Evolutionary conservation across 1,140 invertebrate genomes (phyloP).

Genomic region (Drosophila subpulchrella): DNA sequence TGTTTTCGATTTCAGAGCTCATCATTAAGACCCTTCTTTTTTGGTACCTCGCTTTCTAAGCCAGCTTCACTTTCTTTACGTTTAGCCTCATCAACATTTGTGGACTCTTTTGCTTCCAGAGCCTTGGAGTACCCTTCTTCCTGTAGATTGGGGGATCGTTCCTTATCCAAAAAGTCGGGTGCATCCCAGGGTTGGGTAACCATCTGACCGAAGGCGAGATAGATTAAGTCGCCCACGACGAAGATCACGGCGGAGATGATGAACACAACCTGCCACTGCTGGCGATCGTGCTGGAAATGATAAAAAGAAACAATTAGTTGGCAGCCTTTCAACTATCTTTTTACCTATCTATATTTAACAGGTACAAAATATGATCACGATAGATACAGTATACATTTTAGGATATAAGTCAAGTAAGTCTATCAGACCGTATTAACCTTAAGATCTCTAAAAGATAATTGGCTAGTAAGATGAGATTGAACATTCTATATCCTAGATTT

Average conservation of each 20-base stretch:
- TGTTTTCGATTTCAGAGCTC: conserved; percentile 12
- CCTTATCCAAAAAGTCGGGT: conserved; percentile 50
- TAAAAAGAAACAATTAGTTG: conserved; percentile 6
- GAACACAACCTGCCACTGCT: conserved; percentile 91
- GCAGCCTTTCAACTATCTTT: too few relatives aligned
- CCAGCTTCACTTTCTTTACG: conserved; percentile 12
- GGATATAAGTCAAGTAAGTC: too few relatives aligned
- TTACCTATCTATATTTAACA: too few relatives aligned
- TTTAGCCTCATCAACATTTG: conserved; percentile 1
- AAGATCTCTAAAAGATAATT: too few relatives aligned
- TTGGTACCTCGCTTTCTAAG: background rate
- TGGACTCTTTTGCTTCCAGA: conserved; percentile 12
- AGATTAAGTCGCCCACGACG: conserved; percentile 88
- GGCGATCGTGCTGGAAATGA: conserved; percentile 84
- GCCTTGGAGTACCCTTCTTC: conserved; percentile 47
- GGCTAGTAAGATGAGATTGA: too few relatives aligned
- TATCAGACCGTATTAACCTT: too few relatives aligned
- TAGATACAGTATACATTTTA: too few relatives aligned
- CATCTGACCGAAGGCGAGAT: conserved; percentile 88
- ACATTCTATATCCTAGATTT: background rate
- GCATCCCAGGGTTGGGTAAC: conserved; percentile 89
- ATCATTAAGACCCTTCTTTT: background rate
- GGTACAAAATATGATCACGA: too few relatives aligned
- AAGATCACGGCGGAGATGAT: conserved; percentile 90
- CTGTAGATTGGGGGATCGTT: conserved; percentile 1